Percentiles rank a stretch among this genome's conserved stretches.
Evolutionary conservation across 2,888 invertebrate genomes (phyloP).

Genomic region (Parnassius mnemosyne): DNA sequence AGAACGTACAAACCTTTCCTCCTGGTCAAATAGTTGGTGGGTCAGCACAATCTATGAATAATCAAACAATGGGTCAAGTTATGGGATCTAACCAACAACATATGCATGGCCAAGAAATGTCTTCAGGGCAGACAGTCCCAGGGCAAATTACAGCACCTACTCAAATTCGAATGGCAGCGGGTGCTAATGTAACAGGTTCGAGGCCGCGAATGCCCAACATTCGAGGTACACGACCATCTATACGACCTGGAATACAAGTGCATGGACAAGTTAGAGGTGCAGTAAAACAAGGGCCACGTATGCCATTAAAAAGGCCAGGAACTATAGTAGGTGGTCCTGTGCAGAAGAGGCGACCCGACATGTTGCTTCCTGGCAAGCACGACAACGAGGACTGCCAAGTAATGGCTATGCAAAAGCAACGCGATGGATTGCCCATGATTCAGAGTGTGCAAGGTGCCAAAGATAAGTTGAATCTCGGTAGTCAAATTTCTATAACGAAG

Average conservation of each 20-base stretch:
- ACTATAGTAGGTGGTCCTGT: constrained; percentile 46
- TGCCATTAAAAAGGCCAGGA: constrained; percentile 67
- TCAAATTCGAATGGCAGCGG: constrained; percentile 64
- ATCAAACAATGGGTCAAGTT: constrained; percentile 41
- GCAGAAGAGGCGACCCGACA: constrained; percentile 80
- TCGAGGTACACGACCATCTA: constrained; percentile 56
- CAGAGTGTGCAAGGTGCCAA: constrained; percentile 86
- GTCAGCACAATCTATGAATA: constrained; percentile 39
- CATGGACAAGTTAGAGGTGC: constrained; percentile 64
- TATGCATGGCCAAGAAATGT: constrained; percentile 20
- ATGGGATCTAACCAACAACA: constrained; percentile 33
- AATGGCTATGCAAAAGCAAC: constrained; percentile 86
- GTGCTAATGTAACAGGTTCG: constrained; percentile 52
- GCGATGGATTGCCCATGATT: constrained; percentile 86
- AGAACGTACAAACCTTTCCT: constrained; percentile 69
- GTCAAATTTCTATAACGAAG: constrained; percentile 86
- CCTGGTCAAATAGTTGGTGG: constrained; percentile 53
- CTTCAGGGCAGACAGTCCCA: constrained; percentile 33
- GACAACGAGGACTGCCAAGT: constrained; percentile 89
- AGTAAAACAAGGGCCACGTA: constrained; percentile 53
- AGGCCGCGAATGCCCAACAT: constrained; percentile 59
- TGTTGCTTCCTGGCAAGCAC: constrained; percentile 84
- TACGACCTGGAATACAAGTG: constrained; percentile 67
- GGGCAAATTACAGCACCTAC: constrained; percentile 56
- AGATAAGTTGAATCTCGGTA: constrained; percentile 84